Conservation (phyloP, 2,888 invertebrate genomes). For the Eueremaeus valkanovi region DNA sequence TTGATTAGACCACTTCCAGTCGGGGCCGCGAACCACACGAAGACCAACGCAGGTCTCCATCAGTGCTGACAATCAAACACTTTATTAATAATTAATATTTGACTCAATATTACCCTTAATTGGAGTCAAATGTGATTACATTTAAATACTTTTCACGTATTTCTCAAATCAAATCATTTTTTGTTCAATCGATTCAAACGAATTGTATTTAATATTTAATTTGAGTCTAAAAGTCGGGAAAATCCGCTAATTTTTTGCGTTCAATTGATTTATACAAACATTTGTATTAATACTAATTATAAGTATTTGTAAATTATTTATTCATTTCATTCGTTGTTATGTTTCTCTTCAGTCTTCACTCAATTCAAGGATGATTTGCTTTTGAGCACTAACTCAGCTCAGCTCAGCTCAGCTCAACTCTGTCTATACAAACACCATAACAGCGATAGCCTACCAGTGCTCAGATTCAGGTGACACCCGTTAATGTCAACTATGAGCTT, state of each 20-base stretch:
- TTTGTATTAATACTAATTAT: background rate
- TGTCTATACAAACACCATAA: background rate
- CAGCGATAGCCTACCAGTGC: background rate
- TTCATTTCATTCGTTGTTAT: background rate
- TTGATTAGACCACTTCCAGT: constrained; percentile 80
- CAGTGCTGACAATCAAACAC: background rate
- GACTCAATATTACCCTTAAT: no score
- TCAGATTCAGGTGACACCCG: no score
- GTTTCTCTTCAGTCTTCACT: background rate
- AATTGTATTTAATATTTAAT: background rate
- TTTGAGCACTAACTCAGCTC: background rate
- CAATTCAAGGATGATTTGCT: constrained; percentile 1
- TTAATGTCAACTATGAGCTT: background rate
- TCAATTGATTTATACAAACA: background rate
- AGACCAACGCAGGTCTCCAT: constrained; percentile 56
- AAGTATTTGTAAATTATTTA: background rate
- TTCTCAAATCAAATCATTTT: no score
- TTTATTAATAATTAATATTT: background rate
- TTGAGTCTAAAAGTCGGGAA: background rate
- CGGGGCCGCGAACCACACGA: constrained; percentile 71
- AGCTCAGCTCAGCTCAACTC: no score
- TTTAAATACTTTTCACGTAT: no score
- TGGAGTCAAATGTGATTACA: no score
- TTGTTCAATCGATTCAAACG: background rate
- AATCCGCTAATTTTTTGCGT: background rate